phyloP scores from a whole-genome alignment of 23 tunicate genomes.

The Styela clava region DNA sequence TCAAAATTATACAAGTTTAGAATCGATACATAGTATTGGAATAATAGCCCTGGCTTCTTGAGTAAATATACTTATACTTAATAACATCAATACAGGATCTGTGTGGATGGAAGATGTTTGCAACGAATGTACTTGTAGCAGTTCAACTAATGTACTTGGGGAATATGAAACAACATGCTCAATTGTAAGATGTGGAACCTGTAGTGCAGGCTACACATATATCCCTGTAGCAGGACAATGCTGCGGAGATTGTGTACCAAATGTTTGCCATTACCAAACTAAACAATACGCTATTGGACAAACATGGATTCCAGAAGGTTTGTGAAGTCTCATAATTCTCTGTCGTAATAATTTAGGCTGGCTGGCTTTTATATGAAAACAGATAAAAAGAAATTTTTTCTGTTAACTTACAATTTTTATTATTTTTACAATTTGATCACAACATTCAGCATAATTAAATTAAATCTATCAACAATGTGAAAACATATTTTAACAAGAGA shows the following conservation, averaged over 20 bases:
- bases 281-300: constrained; percentile 84
- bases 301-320: constrained; percentile 73
- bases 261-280: constrained; percentile 80
- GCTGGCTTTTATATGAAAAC: neutral
- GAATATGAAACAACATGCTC: constrained; percentile 79
- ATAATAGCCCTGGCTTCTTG: no score
- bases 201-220: constrained; percentile 88
- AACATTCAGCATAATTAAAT: no score
- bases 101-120: constrained; percentile 94
- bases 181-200: constrained; percentile 80
- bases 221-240: constrained; percentile 99
- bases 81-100: constrained; percentile 36
- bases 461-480: no score
- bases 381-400: no score
- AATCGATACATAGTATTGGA: no score
- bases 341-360: neutral
- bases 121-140: constrained; percentile 88
- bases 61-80: no score
- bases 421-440: no score
- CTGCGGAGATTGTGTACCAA: constrained; percentile 98
- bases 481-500: no score
- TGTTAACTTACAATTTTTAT: no score
- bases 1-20: no score
- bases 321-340: neutral
- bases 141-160: constrained; percentile 42